Evolutionary conservation across 2,888 invertebrate genomes (phyloP), one percentile per base, ranked within the genome.

Genomic region (Selenia dentaria): DNA sequence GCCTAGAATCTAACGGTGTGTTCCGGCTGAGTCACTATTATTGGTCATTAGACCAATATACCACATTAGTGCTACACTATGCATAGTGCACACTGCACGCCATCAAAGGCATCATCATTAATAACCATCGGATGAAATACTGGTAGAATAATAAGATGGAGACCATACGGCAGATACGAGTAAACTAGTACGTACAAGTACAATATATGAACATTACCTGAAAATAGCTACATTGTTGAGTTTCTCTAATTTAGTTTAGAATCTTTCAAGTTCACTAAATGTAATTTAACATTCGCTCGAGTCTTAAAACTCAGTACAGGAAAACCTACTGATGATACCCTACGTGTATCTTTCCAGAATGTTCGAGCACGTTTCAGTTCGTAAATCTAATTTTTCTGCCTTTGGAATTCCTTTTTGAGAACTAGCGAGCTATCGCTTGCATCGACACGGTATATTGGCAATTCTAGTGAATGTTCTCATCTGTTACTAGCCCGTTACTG

Each of bases 321-420:
- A 43, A 31, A 48, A 41, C 38, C 33, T 38, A 34, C 39, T 49
- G 38, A 47, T 56, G 55, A 50, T 50, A 49, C 54, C 37, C 37
- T 51, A 43, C 38, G 45, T 53, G 39, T 60, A 59, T 59, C 59
- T 41, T 45, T 39, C 58, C 55, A 58, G 59, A 51, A 41, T 18
- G 44, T 62, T 62, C 58, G 65, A 59, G 74, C 86, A 84, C 86
- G 84, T 83, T 72, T 77, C 73, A 78, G 79, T 83, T 81, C 80
- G 67, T 79, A 88, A 87, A 88, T 88, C 84, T 83, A 86, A 86
- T 89, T 87, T 83, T 78, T 79, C 74, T 68, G 71, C 54, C 66
- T 58, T 60, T 68, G 73, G 75, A 75, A 83, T 84, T 79, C 77
- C 82, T 79, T 86, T 83, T 81, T 76, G 74, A 82, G 75, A 80